These are phyloP conservation scores for Chymomyza fuscimana DNA, from an alignment of 2,888 invertebrate species.

Conservation along the genomic window DNA sequence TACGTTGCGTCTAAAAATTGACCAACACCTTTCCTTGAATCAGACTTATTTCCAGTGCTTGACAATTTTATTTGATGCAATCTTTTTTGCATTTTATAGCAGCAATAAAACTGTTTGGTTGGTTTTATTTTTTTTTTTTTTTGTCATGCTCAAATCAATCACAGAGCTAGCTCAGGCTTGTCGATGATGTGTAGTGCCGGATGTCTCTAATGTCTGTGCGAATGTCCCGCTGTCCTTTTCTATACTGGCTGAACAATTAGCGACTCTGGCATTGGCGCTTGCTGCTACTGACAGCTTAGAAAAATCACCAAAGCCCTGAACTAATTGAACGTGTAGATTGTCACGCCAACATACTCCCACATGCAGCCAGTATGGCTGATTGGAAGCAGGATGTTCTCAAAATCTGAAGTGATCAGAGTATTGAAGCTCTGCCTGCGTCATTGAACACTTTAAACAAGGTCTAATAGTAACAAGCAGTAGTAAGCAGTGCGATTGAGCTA, in stretches of 20 bases:
- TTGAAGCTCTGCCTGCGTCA: no score
- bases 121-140: not conserved
- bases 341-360: not conserved
- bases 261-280: conserved; percentile 36
- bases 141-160: no score
- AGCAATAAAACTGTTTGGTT: not conserved
- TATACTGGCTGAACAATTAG: conserved; percentile 48
- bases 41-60: conserved; percentile 20
- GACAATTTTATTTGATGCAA: conserved; percentile 58
- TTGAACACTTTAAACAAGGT: no score
- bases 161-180: not conserved
- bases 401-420: no score
- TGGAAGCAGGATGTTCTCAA: no score
- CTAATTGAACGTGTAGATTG: not conserved
- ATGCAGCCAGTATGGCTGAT: not conserved
- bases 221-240: no score
- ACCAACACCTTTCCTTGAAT: not conserved
- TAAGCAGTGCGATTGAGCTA: no score
- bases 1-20: conserved; percentile 19
- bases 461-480: no score
- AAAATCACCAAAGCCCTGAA: conserved; percentile 56
- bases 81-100: conserved; percentile 58
- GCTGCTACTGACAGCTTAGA: conserved; percentile 69
- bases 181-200: not conserved
- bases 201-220: not conserved